phyloP scores from a whole-genome alignment of 2,888 invertebrate genomes.

The Petrophora chlorosata region DNA sequence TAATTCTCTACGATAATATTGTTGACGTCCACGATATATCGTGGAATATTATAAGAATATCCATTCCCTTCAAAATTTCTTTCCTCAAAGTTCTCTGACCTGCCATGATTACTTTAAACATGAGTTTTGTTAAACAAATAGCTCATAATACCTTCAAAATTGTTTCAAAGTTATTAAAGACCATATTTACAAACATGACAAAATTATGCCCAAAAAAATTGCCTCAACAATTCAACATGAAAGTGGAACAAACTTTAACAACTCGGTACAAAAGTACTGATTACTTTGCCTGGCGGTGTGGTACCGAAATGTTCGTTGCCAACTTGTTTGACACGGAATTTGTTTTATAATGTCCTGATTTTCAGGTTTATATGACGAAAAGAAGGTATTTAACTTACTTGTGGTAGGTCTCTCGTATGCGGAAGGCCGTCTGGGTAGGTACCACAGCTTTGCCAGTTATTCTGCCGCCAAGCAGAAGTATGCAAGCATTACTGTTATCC shows the following conservation, averaged over 20 bases:
- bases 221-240: slow-evolving; percentile 1
- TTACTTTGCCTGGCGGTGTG: slow-evolving; percentile 9
- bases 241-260: slow-evolving; percentile 4
- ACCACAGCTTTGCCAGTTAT: no score
- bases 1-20: no score
- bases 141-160: neutral
- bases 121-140: neutral
- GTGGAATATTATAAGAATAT: no score
- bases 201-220: slow-evolving; percentile 5
- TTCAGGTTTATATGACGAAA: neutral
- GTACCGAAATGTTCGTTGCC: neutral
- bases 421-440: no score
- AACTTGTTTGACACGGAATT: slow-evolving; percentile 6
- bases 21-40: no score
- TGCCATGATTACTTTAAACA: neutral
- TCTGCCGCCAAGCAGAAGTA: no score
- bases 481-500: no score
- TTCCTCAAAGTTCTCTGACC: no score
- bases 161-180: neutral
- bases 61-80: no score
- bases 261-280: slow-evolving; percentile 9
- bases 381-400: no score
- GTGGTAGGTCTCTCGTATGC: no score
- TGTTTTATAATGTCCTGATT: neutral
- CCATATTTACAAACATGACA: slow-evolving; percentile 7